phyloP scores from a whole-genome alignment of 2,797 vertebrate species.

The Syngnathus rostellatus region DNA sequence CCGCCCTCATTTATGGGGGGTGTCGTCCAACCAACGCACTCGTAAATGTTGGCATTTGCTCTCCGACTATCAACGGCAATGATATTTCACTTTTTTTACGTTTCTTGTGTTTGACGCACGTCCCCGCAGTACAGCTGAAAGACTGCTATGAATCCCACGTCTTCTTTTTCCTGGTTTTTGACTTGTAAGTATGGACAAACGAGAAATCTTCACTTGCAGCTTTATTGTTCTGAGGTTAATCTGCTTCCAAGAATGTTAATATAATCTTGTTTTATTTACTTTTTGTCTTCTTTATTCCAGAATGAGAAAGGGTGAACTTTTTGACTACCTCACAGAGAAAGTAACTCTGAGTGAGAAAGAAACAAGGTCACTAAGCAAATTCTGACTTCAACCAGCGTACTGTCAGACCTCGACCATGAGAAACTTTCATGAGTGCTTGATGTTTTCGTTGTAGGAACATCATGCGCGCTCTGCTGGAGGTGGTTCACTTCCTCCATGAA shows the following conservation, averaged over 20 bases:
- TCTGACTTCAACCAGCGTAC: not conserved
- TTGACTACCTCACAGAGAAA: constrained; percentile 97
- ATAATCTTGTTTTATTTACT: not conserved
- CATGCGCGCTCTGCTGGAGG: constrained; percentile 87
- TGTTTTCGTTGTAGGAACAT: constrained; percentile 75
- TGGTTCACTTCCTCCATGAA: constrained; percentile 81
- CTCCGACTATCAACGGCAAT: constrained; percentile 4
- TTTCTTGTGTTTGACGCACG: constrained; percentile 1
- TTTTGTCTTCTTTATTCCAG: constrained; percentile 51
- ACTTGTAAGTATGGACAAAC: constrained; percentile 78
- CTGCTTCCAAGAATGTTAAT: not conserved
- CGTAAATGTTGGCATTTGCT: not conserved
- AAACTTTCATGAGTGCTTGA: not conserved
- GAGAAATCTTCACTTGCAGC: not conserved
- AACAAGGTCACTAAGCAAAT: constrained; percentile 75
- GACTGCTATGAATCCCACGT: constrained; percentile 90
- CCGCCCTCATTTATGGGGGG: not conserved
- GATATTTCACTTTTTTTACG: not conserved
- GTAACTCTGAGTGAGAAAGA: constrained; percentile 95
- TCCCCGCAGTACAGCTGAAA: constrained; percentile 89
- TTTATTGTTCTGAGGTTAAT: not conserved
- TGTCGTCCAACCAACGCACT: not conserved
- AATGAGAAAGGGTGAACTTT: constrained; percentile 95
- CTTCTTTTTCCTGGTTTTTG: constrained; percentile 96
- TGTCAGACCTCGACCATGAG: not conserved